Conservation (phyloP, 2,113 vertebrate genomes). For the Microcebus tavaratra region DNA sequence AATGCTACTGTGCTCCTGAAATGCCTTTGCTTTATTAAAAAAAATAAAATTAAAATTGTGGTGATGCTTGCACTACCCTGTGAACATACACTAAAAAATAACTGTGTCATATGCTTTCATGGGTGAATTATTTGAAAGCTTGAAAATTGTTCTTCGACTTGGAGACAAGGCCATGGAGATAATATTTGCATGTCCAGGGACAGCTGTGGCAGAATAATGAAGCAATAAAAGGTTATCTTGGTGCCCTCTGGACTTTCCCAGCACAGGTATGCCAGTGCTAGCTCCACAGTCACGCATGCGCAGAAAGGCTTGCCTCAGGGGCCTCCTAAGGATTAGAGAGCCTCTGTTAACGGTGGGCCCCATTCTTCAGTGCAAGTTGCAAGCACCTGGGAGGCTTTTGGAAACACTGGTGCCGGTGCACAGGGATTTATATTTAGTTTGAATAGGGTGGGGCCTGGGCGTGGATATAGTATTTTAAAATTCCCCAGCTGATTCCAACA, state of each 20-base stretch:
- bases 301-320: background rate
- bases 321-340: background rate
- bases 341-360: background rate
- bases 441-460: no score
- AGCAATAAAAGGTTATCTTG: background rate
- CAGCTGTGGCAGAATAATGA: background rate
- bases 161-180: background rate
- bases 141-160: background rate
- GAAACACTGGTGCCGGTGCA: background rate
- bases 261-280: background rate
- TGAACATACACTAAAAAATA: background rate
- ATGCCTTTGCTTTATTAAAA: background rate
- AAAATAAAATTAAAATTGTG: background rate
- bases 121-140: background rate
- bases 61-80: background rate
- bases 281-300: rapidly evolving
- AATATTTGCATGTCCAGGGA: background rate
- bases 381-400: background rate
- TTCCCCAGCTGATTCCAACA: background rate
- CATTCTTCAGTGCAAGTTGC: background rate
- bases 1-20: background rate
- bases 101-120: background rate
- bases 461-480: background rate
- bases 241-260: background rate
- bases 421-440: background rate